These are phyloP conservation scores for Syngnathus acus DNA, from an alignment of 2,797 vertebrate genomes.

Conservation along the genomic window DNA sequence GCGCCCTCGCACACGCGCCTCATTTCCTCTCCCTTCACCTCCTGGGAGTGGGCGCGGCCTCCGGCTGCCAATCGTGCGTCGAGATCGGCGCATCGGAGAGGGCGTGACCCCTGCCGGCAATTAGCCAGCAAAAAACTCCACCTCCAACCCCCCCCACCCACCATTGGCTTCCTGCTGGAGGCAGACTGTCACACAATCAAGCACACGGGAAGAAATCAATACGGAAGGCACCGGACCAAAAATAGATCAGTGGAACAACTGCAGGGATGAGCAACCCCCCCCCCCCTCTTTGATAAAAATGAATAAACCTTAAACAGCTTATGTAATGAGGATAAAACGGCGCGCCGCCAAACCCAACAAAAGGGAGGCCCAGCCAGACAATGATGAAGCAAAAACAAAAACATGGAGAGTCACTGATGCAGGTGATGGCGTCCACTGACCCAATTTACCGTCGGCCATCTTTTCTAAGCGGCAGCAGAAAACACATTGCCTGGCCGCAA, in stretches of 20 bases:
- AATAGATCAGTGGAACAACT: slow-evolving; percentile 45
- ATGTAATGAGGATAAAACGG: background rate
- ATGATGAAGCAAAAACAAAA: too few relatives aligned
- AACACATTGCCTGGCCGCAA: too few relatives aligned
- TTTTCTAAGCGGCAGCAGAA: too few relatives aligned
- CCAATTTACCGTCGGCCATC: too few relatives aligned
- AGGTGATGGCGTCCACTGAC: too few relatives aligned
- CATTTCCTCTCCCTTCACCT: background rate
- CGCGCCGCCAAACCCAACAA: background rate
- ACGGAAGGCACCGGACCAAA: slow-evolving; percentile 39
- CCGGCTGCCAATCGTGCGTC: background rate
- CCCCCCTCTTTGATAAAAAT: slow-evolving; percentile 2
- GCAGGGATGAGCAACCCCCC: slow-evolving; percentile 13
- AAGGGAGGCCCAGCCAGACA: background rate
- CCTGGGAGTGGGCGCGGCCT: background rate
- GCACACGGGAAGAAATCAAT: slow-evolving; percentile 38
- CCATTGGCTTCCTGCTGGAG: slow-evolving; percentile 30
- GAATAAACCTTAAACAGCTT: background rate
- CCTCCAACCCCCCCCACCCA: slow-evolving; percentile 22
- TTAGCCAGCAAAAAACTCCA: slow-evolving; percentile 36
- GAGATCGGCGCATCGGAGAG: slow-evolving; percentile 35
- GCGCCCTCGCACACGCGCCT: background rate
- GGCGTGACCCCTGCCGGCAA: slow-evolving; percentile 44
- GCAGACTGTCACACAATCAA: slow-evolving; percentile 23
- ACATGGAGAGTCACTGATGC: too few relatives aligned